Conservation (phyloP, 2,113 vertebrate species). For the Delphinapterus leucas region DNA sequence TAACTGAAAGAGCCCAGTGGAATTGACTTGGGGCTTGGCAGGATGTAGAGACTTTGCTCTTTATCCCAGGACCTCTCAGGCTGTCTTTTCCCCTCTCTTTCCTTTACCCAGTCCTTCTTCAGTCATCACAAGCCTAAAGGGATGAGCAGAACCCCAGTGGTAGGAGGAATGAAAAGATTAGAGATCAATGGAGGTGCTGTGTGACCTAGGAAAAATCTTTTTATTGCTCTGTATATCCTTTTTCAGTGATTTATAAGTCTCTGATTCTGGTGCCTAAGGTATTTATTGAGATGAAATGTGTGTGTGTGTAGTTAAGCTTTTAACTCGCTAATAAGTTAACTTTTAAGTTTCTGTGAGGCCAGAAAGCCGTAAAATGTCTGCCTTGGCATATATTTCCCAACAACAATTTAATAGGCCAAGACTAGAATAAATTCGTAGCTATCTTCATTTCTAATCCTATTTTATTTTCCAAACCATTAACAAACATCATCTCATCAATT, state of each 20-base stretch:
- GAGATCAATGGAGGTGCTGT: neutral
- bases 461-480: constrained; percentile 71
- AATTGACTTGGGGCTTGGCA: neutral
- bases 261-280: neutral
- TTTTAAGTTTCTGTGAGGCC: constrained; percentile 18
- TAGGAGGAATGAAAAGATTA: neutral
- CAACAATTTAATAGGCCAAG: constrained; percentile 28
- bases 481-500: constrained; percentile 67
- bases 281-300: neutral
- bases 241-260: neutral
- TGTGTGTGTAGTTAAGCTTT: neutral
- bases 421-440: constrained; percentile 26
- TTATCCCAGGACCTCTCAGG: neutral
- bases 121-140: neutral
- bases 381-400: neutral
- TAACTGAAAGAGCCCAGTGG: neutral
- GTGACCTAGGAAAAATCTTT: neutral
- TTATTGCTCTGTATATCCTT: neutral
- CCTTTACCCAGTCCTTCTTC: neutral
- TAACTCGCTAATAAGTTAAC: neutral
- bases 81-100: neutral
- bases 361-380: constrained; percentile 18
- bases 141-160: neutral
- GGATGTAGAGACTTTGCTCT: neutral
- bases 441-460: constrained; percentile 39